Evolutionary conservation across 2,797 vertebrate species (phyloP), one percentile per base, ranked within the genome.

Genomic region (Falco cherrug): DNA sequence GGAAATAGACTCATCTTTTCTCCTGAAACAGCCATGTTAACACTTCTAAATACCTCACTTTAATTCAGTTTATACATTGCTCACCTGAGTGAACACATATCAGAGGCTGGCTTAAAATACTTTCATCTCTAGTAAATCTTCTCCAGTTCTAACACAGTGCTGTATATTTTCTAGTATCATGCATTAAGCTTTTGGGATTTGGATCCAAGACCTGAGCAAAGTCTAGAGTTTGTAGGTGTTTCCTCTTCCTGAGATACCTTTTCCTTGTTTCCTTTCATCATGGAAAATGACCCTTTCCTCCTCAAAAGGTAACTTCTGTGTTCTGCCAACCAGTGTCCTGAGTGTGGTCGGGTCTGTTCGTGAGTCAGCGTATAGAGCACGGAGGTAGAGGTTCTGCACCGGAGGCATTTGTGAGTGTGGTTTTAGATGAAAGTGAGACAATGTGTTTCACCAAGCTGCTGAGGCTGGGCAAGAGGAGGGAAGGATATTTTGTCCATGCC

Each of bases 391-490:
- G 25, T 71, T 81, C 82, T 81, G 39, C 31, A 35, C 33, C 0
- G 2, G 54, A 71, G 56, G 48, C 11, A 7, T 85, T 94, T 68
- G 70, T 76, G 74, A 82, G 47, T 60, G 48, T 61, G 67, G 65
- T 81, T 93, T 56, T 31, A 43, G 70, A 26, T 41, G 47, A 43
- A 85, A 78, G 28, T 35, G 73, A 92, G 95, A 83, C 78, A 63
- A 14, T 65, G 56, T 83, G 64, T 85, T 90, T 92, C 68, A 87
- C 74, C 48, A 45, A 63, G 69, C 84, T 95, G 54, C 82, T 89
- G 79, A 96, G 89, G 31, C 81, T 89, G 81, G 65, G 93, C 70
- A 88, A 86, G 74, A 92, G 43, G 24, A 83, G 59, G 80, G 48
- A 79, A 60, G 47, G 51, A 53, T 57, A 53, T 57, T 91, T 96